Base-by-base conservation (phyloP, 2,797 vertebrate species). In the Lycodopsis pacificus region DNA sequence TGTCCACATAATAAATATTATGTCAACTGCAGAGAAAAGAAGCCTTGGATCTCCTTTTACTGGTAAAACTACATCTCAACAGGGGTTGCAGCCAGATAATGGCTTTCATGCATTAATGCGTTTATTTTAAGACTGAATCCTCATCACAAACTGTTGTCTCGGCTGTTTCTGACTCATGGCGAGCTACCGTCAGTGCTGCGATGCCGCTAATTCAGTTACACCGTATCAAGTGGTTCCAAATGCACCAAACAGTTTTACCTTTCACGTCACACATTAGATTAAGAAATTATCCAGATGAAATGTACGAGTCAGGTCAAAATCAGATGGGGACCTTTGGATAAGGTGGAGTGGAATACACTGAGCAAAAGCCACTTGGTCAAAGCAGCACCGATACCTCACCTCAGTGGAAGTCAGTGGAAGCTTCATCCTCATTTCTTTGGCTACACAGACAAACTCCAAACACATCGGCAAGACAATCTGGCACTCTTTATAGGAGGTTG, bases 251-350 rank as follows among this genome's bases (percentile, higher is more conserved):
- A 87, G 69, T 69, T 83, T 87, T 69, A 82, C 62, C 69, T 80
- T 82, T 73, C 76, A 83, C 25, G 48, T 79, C 57, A 72, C 53
- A 66, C 79, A 86, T 89, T 71, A 30, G 51, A 90, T 85, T 81
- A 20, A 71, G 42, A 73, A 71, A 44, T 83, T 69, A 75, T 77
- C 44, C 51, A 57, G 81, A 71, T 57, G 13, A 71, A 74, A 80
- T 86, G 67, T 77, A 81, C 25, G 51, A 83, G 58, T 68, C 53
- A 71, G 68, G 77, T 66, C 44, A 68, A 49, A 56, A 74, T 82
- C 68, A 80, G 32, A 76, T 15, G 4, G 13, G 36, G 44, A n/a
- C 25, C n/a, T 34, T 40, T 22, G 2, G 48, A 66, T 42, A 81
- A 74, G 36, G 7, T 44, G 14, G 38, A 79, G 27, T 22, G 8